Base-by-base conservation (phyloP, 2,113 vertebrate genomes). In the Grammomys surdaster region DNA sequence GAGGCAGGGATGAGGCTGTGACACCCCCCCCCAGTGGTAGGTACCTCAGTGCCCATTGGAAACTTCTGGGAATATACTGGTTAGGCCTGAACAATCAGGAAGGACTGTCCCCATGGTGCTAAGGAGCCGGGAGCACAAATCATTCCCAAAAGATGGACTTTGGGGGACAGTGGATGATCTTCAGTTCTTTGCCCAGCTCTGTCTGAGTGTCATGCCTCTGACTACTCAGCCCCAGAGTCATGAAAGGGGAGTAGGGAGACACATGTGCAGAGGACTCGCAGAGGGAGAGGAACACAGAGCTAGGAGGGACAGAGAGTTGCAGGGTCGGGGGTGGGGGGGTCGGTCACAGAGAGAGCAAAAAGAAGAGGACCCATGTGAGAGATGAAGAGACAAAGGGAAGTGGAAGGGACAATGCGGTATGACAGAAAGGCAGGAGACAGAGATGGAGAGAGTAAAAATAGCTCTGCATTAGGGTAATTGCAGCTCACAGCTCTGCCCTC, bases 361-460 rank as follows among this genome's bases (percentile, higher is more conserved):
- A 88, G 77, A 77, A 88, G 36, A 51, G 85, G 88, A 80, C 31
- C 19, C 93, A 11, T 85, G 72, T 69, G 95, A 89, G 93, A 94
- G 81, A 90, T 33, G 58, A 60, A 90, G 97, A 97, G 94, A 95
- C 96, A 95, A 94, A 93, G 76, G 72, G 70, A 93, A 78, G 91
- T 89, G 96, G 98, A 97, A 97, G 96, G 95, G 89, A 96, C 96
- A 96, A 97, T 97, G 97, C 87, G 31, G 96, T 95, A 86, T 91
- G 97, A 90, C 19, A 87, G 94, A 91, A 95, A 97, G 76, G 95
- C 94, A 98, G 97, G 90, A 96, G 91, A 93, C 87, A 75, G 96
- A 95, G 90, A 96, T 90, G 94, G 96, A 94, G 93, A 88, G 95
- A 89, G 84, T 97, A 98, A 98, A 99, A 98, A 99, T 98, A 98